These are phyloP conservation scores for Brachyptera putata DNA, from an alignment of 2,888 invertebrate genomes.

Conservation along the genomic window DNA sequence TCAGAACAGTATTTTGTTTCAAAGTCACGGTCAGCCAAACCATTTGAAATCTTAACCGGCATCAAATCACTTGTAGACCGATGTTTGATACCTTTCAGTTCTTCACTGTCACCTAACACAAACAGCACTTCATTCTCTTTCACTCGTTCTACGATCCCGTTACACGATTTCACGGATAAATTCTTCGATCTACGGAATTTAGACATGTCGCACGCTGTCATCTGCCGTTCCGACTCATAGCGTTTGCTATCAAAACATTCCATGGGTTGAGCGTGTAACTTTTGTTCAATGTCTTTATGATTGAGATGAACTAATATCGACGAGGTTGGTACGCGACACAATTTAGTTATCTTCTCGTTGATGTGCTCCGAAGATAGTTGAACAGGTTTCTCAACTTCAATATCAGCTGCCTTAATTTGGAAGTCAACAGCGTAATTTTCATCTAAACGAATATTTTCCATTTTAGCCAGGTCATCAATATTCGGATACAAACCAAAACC, in stretches of 20 bases:
- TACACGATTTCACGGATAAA: too few relatives aligned
- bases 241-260: background rate
- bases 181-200: background rate
- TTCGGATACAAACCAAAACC: background rate
- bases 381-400: background rate
- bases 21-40: background rate
- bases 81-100: slow-evolving; percentile 42
- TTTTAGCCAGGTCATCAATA: background rate
- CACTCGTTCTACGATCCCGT: too few relatives aligned
- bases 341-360: slow-evolving; percentile 36
- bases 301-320: slow-evolving; percentile 36
- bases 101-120: slow-evolving; percentile 67
- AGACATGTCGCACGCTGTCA: background rate
- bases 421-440: background rate
- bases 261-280: background rate
- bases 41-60: background rate
- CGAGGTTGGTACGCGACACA: slow-evolving; percentile 37
- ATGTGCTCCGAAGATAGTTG: slow-evolving; percentile 28
- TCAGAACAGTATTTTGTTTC: too few relatives aligned
- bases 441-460: slow-evolving; percentile 3
- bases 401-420: background rate
- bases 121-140: slow-evolving; percentile 66
- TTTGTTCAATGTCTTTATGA: background rate
- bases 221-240: background rate
- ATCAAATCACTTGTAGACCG: background rate